Conservation (phyloP, 2,888 invertebrate species). For the Cryptocephalus primarius region DNA sequence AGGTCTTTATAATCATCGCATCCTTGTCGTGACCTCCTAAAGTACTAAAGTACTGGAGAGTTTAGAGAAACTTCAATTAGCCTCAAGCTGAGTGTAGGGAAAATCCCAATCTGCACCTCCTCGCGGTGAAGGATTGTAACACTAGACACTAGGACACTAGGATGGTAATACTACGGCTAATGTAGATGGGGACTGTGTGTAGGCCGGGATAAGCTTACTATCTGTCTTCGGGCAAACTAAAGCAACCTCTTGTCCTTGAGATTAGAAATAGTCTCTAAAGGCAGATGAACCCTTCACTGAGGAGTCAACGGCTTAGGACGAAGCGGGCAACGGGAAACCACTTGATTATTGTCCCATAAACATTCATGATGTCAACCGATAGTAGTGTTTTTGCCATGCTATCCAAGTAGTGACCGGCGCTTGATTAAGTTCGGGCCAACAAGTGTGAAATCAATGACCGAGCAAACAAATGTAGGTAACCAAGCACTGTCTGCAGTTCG, state of each 20-base stretch:
- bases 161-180: not conserved
- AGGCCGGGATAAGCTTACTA: not conserved
- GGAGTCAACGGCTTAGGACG: not conserved
- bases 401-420: not conserved
- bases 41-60: too few species aligned
- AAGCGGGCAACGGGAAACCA: not conserved
- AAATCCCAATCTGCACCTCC: not conserved
- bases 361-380: not conserved
- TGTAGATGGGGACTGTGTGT: not conserved
- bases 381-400: not conserved
- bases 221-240: not conserved
- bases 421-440: not conserved
- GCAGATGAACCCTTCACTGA: not conserved
- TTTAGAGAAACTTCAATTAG: too few species aligned
- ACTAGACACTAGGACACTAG: too few species aligned
- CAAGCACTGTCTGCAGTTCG: too few species aligned
- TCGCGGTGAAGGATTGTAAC: too few species aligned
- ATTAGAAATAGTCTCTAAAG: not conserved
- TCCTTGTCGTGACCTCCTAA: too few species aligned
- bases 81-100: too few species aligned
- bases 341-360: too few species aligned
- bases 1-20: too few species aligned
- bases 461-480: not conserved
- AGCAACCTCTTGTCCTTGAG: not conserved
- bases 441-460: not conserved